phyloP scores from a whole-genome alignment of 2,888 invertebrate species.

The Parnassius smintheus region DNA sequence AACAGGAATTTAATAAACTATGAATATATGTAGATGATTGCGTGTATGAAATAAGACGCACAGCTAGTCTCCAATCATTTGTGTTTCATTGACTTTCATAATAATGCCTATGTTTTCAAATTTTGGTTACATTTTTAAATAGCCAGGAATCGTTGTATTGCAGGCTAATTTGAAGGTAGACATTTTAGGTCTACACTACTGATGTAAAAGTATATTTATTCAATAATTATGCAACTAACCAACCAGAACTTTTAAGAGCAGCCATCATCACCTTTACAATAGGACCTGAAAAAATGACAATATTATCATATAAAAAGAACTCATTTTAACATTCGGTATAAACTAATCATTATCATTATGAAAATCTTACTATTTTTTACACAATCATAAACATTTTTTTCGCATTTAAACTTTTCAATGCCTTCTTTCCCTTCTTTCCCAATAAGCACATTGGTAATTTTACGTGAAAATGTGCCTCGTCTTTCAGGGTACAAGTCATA shows the following conservation, averaged over 20 bases:
- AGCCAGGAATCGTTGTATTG: no score
- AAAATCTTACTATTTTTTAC: slow-evolving; percentile 84
- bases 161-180: no score
- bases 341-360: not conserved
- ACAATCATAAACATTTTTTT: slow-evolving; percentile 88
- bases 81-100: no score
- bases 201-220: not conserved
- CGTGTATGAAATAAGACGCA: no score
- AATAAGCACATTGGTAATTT: slow-evolving; percentile 78
- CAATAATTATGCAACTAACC: slow-evolving; percentile 74
- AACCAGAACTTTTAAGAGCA: slow-evolving; percentile 90
- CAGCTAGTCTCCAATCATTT: no score
- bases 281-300: slow-evolving; percentile 76
- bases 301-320: not conserved
- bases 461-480: slow-evolving; percentile 81
- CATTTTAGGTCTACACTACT: no score
- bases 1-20: no score
- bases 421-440: slow-evolving; percentile 86
- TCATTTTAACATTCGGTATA: not conserved
- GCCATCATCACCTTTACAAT: slow-evolving; percentile 92
- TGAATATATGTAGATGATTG: no score
- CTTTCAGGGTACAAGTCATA: slow-evolving; percentile 93
- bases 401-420: slow-evolving; percentile 88
- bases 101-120: no score
- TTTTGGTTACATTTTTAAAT: no score